Conservation (phyloP, 2,888 invertebrate genomes). For the Endomychus coccineus region DNA sequence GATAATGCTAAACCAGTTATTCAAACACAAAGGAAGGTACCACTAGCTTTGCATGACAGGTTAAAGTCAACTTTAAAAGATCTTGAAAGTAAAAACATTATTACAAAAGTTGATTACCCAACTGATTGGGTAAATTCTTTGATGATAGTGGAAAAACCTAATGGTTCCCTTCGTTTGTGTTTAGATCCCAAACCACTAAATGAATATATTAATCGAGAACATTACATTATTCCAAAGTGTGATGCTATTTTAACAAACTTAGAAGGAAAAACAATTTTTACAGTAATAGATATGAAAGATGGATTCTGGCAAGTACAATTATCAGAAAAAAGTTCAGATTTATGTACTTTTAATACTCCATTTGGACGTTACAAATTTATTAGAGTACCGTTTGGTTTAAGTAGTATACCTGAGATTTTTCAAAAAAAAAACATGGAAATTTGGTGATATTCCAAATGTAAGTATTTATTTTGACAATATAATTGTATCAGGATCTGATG, state of each 20-base stretch:
- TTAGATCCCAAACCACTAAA: too few relatives aligned
- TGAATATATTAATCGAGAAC: too few relatives aligned
- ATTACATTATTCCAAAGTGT: too few relatives aligned
- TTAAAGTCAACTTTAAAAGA: neutral
- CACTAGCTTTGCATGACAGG: neutral
- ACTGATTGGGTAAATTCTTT: too few relatives aligned
- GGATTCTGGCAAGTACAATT: slow-evolving; percentile 5
- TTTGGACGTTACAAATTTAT: too few relatives aligned
- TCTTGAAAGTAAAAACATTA: neutral
- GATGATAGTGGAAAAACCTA: too few relatives aligned
- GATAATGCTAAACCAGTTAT: slow-evolving; percentile 3
- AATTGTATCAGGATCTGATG: slow-evolving; percentile 18
- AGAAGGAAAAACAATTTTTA: slow-evolving; percentile 5
- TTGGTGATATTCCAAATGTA: slow-evolving; percentile 5
- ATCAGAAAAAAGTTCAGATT: slow-evolving; percentile 1
- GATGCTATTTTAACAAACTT: slow-evolving; percentile 1
- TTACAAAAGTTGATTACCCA: too few relatives aligned
- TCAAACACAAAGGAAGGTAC: slow-evolving; percentile 1
- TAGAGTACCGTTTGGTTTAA: slow-evolving; percentile 3
- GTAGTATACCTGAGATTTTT: slow-evolving; percentile 2
- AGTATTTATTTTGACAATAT: slow-evolving; percentile 6
- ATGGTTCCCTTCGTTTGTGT: too few relatives aligned
- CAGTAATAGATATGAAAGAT: too few relatives aligned
- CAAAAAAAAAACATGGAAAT: slow-evolving; percentile 3
- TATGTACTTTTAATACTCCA: slow-evolving; percentile 5